Percentiles rank a stretch among this genome's conserved stretches.
Evolutionary conservation across 2,797 vertebrate species (phyloP).

Genomic region (Syncerus caffer): DNA sequence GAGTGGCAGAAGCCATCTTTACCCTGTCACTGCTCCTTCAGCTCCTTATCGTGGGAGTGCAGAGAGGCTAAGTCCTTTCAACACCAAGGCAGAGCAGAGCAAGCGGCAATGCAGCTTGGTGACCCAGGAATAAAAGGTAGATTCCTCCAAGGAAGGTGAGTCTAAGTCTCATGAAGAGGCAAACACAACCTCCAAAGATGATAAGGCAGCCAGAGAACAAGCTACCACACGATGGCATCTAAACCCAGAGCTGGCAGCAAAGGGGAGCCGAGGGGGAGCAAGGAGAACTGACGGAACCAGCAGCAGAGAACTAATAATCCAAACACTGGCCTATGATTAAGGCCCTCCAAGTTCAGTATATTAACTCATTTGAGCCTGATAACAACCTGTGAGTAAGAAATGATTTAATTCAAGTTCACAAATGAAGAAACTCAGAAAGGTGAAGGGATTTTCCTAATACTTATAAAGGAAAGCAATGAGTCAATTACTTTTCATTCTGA

Average conservation of each 20-base stretch:
- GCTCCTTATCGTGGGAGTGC: neutral
- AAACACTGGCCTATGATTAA: neutral
- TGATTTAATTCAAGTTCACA: neutral
- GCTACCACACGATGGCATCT: neutral
- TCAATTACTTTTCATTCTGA: neutral
- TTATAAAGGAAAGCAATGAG: conserved; percentile 2
- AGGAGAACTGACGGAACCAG: neutral
- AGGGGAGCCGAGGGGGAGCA: neutral
- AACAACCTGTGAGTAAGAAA: neutral
- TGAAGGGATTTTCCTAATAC: neutral
- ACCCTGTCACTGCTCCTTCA: neutral
- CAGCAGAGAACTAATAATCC: neutral
- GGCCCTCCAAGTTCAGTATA: neutral
- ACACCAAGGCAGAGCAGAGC: neutral
- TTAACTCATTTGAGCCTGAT: neutral
- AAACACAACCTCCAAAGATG: neutral
- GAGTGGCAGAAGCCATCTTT: neutral
- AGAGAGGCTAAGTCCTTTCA: neutral
- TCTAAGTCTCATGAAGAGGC: neutral
- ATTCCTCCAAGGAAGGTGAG: neutral
- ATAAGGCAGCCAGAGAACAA: neutral
- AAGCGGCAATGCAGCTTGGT: neutral
- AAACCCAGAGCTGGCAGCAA: neutral
- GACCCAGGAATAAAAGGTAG: neutral
- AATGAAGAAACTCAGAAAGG: neutral